These are phyloP conservation scores for Ceratina japonica DNA, from an alignment of 1,140 invertebrate species.

Conservation along the genomic window DNA sequence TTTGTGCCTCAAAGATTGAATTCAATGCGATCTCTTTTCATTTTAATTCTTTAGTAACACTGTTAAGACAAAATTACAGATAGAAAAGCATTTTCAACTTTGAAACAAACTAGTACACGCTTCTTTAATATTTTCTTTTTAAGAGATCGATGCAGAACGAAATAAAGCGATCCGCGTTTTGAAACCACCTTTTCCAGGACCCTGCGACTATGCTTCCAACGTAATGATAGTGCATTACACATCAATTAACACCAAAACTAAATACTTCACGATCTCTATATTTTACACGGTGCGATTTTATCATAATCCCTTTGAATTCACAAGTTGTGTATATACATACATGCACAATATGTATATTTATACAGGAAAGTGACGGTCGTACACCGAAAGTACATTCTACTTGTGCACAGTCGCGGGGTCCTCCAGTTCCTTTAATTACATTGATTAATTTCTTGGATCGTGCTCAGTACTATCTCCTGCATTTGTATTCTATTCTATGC, in stretches of 20 bases:
- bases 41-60: neutral
- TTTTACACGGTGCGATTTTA: neutral
- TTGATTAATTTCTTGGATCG: conserved; percentile 16
- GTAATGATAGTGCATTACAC: neutral
- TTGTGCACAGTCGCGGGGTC: neutral
- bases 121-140: neutral
- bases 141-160: neutral
- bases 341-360: too few relatives aligned
- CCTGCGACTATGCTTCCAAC: neutral
- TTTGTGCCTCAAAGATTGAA: neutral
- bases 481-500: conserved; percentile 14
- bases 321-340: neutral
- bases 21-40: neutral
- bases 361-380: neutral
- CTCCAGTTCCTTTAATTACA: neutral
- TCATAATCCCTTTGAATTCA: too few relatives aligned
- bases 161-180: neutral
- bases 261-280: neutral
- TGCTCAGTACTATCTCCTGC: conserved; percentile 37
- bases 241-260: neutral
- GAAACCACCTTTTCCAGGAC: neutral
- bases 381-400: neutral
- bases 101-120: neutral
- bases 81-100: too few relatives aligned
- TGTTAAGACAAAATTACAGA: too few relatives aligned